phyloP scores from a whole-genome alignment of 1,140 invertebrate genomes.

The Drosophila miranda region DNA sequence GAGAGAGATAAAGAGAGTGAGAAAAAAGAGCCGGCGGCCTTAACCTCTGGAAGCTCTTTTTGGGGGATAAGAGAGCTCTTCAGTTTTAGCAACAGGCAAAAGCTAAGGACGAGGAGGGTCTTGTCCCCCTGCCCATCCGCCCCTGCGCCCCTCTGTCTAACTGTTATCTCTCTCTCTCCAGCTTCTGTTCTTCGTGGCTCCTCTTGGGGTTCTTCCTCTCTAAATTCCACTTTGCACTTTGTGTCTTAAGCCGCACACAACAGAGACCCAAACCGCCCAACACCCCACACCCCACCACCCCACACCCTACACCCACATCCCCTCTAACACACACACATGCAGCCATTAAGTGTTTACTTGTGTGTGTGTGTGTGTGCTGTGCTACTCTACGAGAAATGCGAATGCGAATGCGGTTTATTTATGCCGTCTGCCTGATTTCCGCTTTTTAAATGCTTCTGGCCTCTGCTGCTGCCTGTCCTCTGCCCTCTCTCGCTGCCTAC shows the following conservation, averaged over 20 bases:
- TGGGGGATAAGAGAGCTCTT: too few relatives aligned
- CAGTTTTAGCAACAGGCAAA: too few relatives aligned
- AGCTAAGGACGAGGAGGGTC: background rate
- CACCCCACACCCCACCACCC: background rate
- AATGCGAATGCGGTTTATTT: slow-evolving; percentile 57
- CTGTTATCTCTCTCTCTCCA: slow-evolving; percentile 2
- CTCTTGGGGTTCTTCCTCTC: too few relatives aligned
- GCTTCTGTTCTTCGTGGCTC: slow-evolving; percentile 15
- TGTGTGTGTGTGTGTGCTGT: slow-evolving; percentile 34
- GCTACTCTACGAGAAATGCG: slow-evolving; percentile 6
- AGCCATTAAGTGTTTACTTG: slow-evolving; percentile 10
- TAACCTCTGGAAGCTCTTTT: slow-evolving; percentile 18
- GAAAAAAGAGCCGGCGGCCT: slow-evolving; percentile 15
- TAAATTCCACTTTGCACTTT: too few relatives aligned
- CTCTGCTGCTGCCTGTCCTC: slow-evolving; percentile 36
- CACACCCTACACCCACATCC: background rate
- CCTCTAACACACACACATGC: slow-evolving; percentile 9
- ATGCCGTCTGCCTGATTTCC: slow-evolving; percentile 77
- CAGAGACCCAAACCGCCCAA: slow-evolving; percentile 3
- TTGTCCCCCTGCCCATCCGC: background rate
- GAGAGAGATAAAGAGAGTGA: slow-evolving; percentile 4
- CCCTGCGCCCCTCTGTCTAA: background rate
- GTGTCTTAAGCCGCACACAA: background rate
- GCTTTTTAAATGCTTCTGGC: slow-evolving; percentile 76
- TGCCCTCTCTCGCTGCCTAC: background rate